Base-by-base conservation (phyloP, 2,888 invertebrate species). In the Fragum whitleyi region DNA sequence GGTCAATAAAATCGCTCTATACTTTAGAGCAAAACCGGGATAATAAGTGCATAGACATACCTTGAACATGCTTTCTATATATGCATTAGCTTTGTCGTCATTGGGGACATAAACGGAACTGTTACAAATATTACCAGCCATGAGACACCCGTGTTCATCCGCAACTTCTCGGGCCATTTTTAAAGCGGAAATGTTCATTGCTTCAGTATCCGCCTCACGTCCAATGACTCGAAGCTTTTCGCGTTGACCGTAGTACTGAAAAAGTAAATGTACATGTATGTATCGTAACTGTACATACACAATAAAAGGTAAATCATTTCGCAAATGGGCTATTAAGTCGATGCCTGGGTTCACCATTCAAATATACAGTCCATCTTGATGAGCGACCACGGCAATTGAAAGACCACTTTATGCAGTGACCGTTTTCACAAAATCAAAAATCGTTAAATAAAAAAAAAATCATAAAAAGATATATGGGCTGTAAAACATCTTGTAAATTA, bases 91-190 rank as follows among this genome's bases (percentile, higher is more conserved):
- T 2, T 65, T 79, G 0, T 85, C 76, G 32, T 91, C 82, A n/a
- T 88, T 87, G 0, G 89, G 88, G 6, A 89, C 82, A 71, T 89
- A 93, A 2, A 87, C 67, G 3, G 90, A 90, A 16, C 90, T 89
- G 85, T 93, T 93, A 79, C 90, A 91, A 9, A 93, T 87, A 80
- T 92, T 91, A 69, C 93, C 93, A 21, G 93, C 93, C 90, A 93
- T 91, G 21, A 93, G 84, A 0, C 90, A 92, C 5, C 91, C 92
- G 7, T 91, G 91, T 67, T 85, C 83, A 61, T 90, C 87, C 3
- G 93, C 92, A 39, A 93, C 93, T 62, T 92, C 86, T 5, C 90
- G 90, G 6, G 93, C 93, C 21, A 93, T 89, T 39, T 87, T 76
- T 57, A 93, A 80, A 0, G 93, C 93, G n/a, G 77, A 61, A 11